Conservation (phyloP, 2,113 vertebrate species). For the Casuarius casuarius region DNA sequence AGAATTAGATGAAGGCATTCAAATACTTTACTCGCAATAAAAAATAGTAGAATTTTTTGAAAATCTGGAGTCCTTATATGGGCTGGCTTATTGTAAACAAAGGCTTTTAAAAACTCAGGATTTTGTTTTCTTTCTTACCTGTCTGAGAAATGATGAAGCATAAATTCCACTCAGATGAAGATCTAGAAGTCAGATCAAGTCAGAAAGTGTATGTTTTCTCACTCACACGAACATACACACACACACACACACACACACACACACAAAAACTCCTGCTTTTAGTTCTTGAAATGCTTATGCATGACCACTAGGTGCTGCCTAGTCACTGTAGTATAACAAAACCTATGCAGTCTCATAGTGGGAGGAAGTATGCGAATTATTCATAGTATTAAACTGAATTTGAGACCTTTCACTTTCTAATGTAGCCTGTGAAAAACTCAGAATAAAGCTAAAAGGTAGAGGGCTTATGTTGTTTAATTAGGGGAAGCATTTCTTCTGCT, state of each 20-base stretch:
- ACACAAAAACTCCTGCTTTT: neutral
- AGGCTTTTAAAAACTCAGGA: neutral
- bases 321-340: neutral
- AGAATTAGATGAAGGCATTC: neutral
- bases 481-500: neutral
- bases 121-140: neutral
- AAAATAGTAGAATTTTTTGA: neutral
- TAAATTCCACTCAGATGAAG: neutral
- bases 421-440: neutral
- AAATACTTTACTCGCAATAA: neutral
- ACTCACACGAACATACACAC: fast-evolving
- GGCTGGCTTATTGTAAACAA: neutral
- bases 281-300: neutral
- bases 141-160: neutral
- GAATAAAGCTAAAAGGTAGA: constrained; percentile 12
- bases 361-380: neutral
- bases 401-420: neutral
- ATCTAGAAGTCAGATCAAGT: neutral
- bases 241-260: fast-evolving
- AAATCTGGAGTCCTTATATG: neutral
- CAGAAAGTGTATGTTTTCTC: neutral
- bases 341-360: neutral
- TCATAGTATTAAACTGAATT: neutral
- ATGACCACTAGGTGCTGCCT: constrained; percentile 56
- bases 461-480: neutral